Percentiles rank a stretch among this genome's conserved stretches.
These are phyloP conservation scores for Hirundichthys speculiger DNA, from an alignment of 2,113 vertebrate species.

Conservation along the genomic window DNA sequence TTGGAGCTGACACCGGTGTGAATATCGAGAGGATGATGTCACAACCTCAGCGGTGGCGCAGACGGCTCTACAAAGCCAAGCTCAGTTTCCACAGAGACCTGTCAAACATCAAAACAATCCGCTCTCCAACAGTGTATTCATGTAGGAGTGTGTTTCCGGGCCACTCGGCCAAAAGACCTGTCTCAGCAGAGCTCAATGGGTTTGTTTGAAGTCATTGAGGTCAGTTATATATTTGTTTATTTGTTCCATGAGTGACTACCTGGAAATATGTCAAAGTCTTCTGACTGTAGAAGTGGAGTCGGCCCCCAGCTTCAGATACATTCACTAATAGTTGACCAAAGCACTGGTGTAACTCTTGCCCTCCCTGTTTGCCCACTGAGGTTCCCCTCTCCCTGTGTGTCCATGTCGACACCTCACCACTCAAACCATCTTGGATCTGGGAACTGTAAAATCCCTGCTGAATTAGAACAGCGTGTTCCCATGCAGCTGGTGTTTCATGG, in stretches of 20 bases:
- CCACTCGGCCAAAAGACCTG: background rate
- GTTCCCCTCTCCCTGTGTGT: background rate
- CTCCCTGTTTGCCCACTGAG: background rate
- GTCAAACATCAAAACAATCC: conserved; percentile 69
- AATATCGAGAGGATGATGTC: conserved; percentile 76
- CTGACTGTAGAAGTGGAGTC: background rate
- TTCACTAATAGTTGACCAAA: background rate
- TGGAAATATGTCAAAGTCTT: too few species aligned
- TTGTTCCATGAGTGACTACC: background rate
- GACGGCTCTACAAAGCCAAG: conserved; percentile 58
- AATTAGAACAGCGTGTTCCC: conserved; percentile 61
- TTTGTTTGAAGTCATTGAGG: background rate
- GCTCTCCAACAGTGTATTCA: conserved; percentile 22
- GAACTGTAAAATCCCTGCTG: conserved; percentile 33
- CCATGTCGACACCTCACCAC: conserved; percentile 37
- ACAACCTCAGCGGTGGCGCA: conserved; percentile 48
- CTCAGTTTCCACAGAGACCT: conserved; percentile 73
- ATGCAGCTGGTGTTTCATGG: conserved; percentile 49
- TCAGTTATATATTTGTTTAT: background rate
- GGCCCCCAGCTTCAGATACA: background rate
- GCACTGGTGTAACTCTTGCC: background rate
- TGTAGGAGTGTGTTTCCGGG: conserved; percentile 4
- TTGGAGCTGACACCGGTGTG: conserved; percentile 71
- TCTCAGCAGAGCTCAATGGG: background rate
- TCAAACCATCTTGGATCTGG: conserved; percentile 50